A percentile compares a stretch with the other conserved stretches of the same genome.
Conservation (phyloP, 1,140 invertebrate species). For the Bombus huntii region DNA sequence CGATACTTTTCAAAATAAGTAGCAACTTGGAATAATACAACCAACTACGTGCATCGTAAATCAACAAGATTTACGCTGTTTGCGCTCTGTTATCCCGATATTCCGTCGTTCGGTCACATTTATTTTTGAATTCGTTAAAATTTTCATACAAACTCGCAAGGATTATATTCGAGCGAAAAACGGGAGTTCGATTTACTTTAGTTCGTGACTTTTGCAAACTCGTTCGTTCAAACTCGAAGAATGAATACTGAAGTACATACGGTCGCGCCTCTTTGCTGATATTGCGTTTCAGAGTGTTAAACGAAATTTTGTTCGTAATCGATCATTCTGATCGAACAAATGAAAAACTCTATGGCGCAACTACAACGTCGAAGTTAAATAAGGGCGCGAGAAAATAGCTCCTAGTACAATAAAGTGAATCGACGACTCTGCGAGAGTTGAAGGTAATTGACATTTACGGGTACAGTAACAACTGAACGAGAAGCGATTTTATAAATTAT, state of each 20-base stretch:
- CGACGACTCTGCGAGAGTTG: too few species aligned
- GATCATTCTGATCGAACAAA: not conserved
- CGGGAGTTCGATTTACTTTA: not conserved
- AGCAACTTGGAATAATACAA: not conserved
- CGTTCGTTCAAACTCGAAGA: not conserved
- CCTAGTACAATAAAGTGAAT: not conserved
- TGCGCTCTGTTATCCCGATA: not conserved
- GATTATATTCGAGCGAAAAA: not conserved
- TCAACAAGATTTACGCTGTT: not conserved
- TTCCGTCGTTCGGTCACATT: not conserved
- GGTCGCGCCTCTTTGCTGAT: not conserved
- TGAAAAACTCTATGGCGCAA: not conserved
- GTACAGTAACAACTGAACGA: too few species aligned
- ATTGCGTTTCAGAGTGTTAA: not conserved
- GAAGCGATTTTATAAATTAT: not conserved
- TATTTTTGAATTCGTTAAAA: not conserved
- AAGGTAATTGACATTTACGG: not conserved
- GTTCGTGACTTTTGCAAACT: not conserved
- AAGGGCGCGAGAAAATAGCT: not conserved
- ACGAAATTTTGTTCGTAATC: slow-evolving; percentile 2
- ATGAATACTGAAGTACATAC: not conserved
- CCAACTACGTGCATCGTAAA: not conserved
- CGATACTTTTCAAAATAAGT: not conserved
- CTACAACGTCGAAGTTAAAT: too few species aligned
- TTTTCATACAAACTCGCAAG: not conserved